Evolutionary conservation across 1,140 invertebrate species (phyloP).

Genomic region (Steinernema khuongi): DNA sequence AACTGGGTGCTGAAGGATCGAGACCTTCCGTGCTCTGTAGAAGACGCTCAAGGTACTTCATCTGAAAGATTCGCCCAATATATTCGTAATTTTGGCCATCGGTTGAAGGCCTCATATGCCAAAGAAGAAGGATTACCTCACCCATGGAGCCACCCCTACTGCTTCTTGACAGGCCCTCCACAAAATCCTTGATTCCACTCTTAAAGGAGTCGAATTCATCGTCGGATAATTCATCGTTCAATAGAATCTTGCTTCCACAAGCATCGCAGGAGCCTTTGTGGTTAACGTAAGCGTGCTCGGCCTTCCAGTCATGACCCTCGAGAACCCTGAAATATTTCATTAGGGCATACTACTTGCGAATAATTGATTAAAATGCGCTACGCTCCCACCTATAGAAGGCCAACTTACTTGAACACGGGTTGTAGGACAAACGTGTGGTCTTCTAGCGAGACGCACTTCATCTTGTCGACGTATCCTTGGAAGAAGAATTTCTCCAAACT

Average conservation of each 20-base stretch:
- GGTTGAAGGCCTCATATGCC: no score
- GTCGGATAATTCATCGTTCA: background rate
- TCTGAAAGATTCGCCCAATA: background rate
- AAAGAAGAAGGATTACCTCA: no score
- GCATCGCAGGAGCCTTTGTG: background rate
- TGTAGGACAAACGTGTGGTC: background rate
- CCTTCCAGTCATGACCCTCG: background rate
- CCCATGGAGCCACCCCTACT: background rate
- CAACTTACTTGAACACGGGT: background rate
- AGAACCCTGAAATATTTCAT: background rate
- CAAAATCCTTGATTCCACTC: background rate
- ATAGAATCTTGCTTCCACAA: background rate
- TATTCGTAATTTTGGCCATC: no score
- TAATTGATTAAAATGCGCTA: no score
- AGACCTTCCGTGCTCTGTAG: background rate
- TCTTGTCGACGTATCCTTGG: background rate
- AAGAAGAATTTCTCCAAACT: background rate
- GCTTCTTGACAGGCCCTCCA: background rate
- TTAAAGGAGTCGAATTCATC: background rate
- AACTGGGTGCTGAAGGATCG: background rate
- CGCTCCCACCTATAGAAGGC: background rate
- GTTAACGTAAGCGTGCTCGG: background rate
- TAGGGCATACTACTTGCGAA: no score
- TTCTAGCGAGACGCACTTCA: background rate
- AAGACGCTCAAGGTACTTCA: background rate